A percentile compares a stretch with the other conserved stretches of the same genome.
These are phyloP conservation scores for Eucera pruinosa DNA, from an alignment of 2,888 invertebrate species.

Conservation along the genomic window DNA sequence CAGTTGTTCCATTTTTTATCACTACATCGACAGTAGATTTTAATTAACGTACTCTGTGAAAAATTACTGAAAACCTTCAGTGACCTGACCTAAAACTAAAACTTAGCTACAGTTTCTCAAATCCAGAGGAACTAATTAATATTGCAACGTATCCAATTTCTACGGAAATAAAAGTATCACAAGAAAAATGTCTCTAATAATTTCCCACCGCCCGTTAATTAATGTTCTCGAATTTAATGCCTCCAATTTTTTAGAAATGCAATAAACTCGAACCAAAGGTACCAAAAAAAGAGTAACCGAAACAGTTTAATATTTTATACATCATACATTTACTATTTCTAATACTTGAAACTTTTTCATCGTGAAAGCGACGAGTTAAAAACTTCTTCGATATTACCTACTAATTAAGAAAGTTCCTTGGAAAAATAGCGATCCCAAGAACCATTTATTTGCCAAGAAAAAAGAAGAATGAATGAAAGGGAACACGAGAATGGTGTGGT, in stretches of 20 bases:
- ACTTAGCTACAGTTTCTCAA: not conserved
- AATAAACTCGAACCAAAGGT: not conserved
- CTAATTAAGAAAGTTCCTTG: constrained; percentile 32
- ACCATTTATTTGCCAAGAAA: constrained; percentile 22
- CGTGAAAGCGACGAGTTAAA: not conserved
- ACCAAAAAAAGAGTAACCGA: not conserved
- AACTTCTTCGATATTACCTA: constrained; percentile 31
- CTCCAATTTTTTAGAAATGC: too few species aligned
- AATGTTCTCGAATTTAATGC: too few species aligned
- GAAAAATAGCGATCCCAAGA: not conserved
- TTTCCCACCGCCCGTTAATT: too few species aligned
- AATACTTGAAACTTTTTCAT: not conserved
- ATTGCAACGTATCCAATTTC: not conserved
- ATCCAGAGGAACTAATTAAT: not conserved
- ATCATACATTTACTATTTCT: not conserved
- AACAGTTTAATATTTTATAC: too few species aligned
- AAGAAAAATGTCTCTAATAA: not conserved
- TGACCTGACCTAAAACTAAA: not conserved
- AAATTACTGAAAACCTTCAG: not conserved
- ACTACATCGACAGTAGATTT: not conserved
- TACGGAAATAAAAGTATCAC: not conserved
- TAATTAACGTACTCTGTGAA: not conserved
- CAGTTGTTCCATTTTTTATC: not conserved
- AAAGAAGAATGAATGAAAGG: not conserved
- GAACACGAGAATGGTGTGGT: not conserved